Conservation (phyloP, 2,888 invertebrate genomes). For the Melinopterus prodromus region DNA sequence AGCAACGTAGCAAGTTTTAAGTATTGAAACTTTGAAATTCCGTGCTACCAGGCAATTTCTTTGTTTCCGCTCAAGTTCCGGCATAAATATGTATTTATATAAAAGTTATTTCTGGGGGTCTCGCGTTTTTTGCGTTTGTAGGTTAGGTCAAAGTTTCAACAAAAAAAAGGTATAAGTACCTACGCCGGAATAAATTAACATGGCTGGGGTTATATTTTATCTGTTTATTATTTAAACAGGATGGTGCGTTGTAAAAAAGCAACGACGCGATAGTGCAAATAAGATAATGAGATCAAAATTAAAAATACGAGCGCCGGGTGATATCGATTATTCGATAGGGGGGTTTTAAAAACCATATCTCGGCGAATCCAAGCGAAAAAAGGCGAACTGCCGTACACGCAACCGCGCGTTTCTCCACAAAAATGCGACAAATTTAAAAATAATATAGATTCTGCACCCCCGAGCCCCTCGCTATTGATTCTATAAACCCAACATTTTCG, state of each 20-base stretch:
- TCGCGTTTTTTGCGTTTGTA: background rate
- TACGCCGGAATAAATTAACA: background rate
- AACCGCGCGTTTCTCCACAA: background rate
- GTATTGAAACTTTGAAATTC: background rate
- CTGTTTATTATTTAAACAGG: slow-evolving; percentile 25
- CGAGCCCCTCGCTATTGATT: slow-evolving; percentile 59
- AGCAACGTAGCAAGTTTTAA: background rate
- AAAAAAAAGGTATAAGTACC: background rate
- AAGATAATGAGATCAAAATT: slow-evolving; percentile 45
- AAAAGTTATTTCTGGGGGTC: background rate
- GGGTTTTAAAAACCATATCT: background rate
- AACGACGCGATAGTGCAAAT: slow-evolving; percentile 35
- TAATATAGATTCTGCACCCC: slow-evolving; percentile 51
- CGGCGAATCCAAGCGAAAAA: slow-evolving; percentile 47
- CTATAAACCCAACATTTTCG: slow-evolving; percentile 58
- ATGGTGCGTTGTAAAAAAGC: slow-evolving; percentile 27
- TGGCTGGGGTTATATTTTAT: slow-evolving; percentile 4
- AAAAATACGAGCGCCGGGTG: slow-evolving; percentile 41
- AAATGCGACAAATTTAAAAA: slow-evolving; percentile 21
- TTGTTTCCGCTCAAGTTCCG: background rate
- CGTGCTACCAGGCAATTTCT: background rate
- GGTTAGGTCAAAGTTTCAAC: background rate
- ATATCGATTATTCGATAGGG: slow-evolving; percentile 46
- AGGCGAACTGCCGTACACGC: slow-evolving; percentile 28
- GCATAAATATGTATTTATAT: slow-evolving; percentile 4